These are phyloP conservation scores for Talpa occidentalis DNA, from an alignment of 2,113 vertebrate species.

Conservation along the genomic window DNA sequence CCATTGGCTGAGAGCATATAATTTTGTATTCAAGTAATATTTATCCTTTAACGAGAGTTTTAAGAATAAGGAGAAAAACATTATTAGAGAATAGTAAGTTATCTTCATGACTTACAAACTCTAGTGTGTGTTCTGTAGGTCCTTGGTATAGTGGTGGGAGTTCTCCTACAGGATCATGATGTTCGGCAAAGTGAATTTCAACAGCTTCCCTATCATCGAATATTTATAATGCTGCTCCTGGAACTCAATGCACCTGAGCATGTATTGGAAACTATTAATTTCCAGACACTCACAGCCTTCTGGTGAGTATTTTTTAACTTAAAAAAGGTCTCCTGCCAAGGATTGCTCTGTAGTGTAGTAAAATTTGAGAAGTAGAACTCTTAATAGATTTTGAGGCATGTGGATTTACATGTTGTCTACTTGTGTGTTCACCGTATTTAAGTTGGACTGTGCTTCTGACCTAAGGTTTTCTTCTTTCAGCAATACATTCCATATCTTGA, in stretches of 20 bases:
- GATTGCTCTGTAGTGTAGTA: not conserved
- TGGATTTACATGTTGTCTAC: not conserved
- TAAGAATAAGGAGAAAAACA: not conserved
- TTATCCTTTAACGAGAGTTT: not conserved
- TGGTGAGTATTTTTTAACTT: conserved; percentile 88
- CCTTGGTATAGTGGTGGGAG: conserved; percentile 98
- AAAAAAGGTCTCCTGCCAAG: not conserved
- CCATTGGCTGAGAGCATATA: not conserved
- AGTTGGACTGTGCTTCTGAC: conserved; percentile 74
- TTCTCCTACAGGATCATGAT: conserved; percentile 98
- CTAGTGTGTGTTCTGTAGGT: conserved; percentile 86
- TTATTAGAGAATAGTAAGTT: not conserved
- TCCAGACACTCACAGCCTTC: conserved; percentile 99
- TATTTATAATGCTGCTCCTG: conserved; percentile 98
- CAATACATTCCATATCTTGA: conserved; percentile 99
- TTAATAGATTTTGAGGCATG: not conserved
- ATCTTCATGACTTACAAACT: not conserved
- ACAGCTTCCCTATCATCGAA: conserved; percentile 98
- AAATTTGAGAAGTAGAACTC: not conserved
- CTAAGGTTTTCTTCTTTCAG: conserved; percentile 86
- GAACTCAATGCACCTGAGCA: conserved; percentile 99
- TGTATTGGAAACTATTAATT: conserved; percentile 99
- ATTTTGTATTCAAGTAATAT: conserved; percentile 4
- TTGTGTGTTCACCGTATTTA: conserved; percentile 31
- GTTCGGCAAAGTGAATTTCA: conserved; percentile 99